Evolutionary conservation across 2,888 invertebrate species (phyloP).

Genomic region (Smittia sp.): DNA sequence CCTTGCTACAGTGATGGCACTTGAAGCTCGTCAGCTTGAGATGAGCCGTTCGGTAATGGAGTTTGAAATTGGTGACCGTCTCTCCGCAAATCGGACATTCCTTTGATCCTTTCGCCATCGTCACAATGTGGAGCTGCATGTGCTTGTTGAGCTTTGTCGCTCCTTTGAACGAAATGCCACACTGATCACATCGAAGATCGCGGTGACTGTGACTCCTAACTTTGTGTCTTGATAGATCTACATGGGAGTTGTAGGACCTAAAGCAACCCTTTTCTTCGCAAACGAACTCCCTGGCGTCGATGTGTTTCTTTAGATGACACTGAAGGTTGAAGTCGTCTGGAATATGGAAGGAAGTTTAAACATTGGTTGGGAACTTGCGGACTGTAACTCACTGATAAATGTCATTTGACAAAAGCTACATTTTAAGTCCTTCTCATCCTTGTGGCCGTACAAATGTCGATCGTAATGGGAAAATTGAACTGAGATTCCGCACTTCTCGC

Average conservation of each 20-base stretch:
- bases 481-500: too few relatives aligned
- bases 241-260: neutral
- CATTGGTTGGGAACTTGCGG: too few relatives aligned
- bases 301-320: slow-evolving; percentile 24
- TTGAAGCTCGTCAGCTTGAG: neutral
- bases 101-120: neutral
- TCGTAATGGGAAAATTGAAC: neutral
- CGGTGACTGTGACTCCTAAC: neutral
- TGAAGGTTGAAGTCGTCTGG: slow-evolving; percentile 6
- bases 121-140: neutral
- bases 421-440: neutral
- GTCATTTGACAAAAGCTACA: neutral
- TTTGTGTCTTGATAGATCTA: slow-evolving; percentile 20
- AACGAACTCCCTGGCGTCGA: slow-evolving; percentile 4
- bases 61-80: neutral
- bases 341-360: neutral
- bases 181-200: slow-evolving; percentile 19
- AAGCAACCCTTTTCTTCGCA: slow-evolving; percentile 24
- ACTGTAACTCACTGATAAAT: slow-evolving; percentile 32
- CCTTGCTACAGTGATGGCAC: slow-evolving; percentile 18
- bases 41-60: slow-evolving; percentile 23
- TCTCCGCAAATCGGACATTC: slow-evolving; percentile 12
- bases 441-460: slow-evolving; percentile 12
- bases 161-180: neutral
- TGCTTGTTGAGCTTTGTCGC: slow-evolving; percentile 10